These are phyloP conservation scores for Zaprionus obscuricornis DNA, from an alignment of 2,888 invertebrate species.

Conservation along the genomic window DNA sequence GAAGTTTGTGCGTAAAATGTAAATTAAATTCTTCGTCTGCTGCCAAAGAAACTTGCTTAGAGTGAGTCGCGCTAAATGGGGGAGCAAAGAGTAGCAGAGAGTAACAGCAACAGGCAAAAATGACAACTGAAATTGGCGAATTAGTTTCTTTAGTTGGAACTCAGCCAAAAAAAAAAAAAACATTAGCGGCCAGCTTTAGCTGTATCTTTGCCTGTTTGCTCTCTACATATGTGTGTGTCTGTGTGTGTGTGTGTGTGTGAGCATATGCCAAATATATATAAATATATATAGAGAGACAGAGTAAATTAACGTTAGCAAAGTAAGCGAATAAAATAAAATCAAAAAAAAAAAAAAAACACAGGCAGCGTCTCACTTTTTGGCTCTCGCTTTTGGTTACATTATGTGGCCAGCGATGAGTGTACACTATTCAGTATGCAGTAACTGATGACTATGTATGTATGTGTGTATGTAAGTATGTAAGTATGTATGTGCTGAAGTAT, in stretches of 20 bases:
- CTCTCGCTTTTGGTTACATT: constrained; percentile 4
- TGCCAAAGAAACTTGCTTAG: not conserved
- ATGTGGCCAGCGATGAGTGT: constrained; percentile 40
- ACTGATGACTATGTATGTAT: constrained; percentile 10
- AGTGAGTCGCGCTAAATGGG: constrained; percentile 22
- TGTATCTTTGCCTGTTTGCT: not conserved
- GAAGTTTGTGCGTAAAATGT: constrained; percentile 25
- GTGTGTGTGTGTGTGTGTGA: not conserved
- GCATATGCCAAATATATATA: not conserved
- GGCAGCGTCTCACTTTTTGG: constrained; percentile 10
- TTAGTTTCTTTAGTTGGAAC: constrained; percentile 43
- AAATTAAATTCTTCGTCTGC: not conserved
- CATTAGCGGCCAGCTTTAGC: constrained; percentile 46
- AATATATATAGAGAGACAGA: not conserved
- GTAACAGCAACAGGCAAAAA: constrained; percentile 22
- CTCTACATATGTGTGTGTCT: not conserved
- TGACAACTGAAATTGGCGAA: constrained; percentile 18
- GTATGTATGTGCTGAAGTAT: not conserved
- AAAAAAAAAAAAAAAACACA: constrained; percentile 14
- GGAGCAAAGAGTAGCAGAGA: not conserved
- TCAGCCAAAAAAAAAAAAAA: too few species aligned
- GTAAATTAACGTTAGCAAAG: constrained; percentile 45
- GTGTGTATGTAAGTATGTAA: not conserved
- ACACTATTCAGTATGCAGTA: constrained; percentile 22
- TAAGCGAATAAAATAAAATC: constrained; percentile 47